These are phyloP conservation scores for Chironomus tepperi DNA, from an alignment of 1,140 invertebrate genomes.

Conservation along the genomic window DNA sequence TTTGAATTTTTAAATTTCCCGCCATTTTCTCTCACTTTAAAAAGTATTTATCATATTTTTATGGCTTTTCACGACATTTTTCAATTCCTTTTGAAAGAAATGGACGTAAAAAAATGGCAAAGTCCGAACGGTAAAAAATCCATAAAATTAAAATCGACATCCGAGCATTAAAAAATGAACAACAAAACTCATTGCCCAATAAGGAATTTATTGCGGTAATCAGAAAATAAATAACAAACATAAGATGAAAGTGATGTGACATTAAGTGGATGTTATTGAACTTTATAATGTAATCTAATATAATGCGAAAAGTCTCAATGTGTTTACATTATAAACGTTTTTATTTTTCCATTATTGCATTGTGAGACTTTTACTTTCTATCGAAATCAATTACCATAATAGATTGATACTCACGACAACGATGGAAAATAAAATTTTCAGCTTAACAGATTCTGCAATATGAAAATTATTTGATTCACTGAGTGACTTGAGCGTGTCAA, in stretches of 20 bases:
- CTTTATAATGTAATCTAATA: slow-evolving; percentile 29
- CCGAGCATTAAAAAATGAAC: no score
- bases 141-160: no score
- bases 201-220: background rate
- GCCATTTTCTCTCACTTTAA: no score
- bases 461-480: slow-evolving; percentile 65
- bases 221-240: slow-evolving; percentile 1
- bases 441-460: slow-evolving; percentile 77
- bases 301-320: slow-evolving; percentile 28
- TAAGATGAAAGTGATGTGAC: background rate
- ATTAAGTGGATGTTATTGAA: slow-evolving; percentile 31
- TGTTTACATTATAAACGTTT: slow-evolving; percentile 30
- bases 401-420: slow-evolving; percentile 69
- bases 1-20: no score
- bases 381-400: slow-evolving; percentile 26
- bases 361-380: slow-evolving; percentile 28
- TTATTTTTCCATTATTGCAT: slow-evolving; percentile 32
- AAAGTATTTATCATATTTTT: no score
- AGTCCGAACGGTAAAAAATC: no score
- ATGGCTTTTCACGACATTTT: no score
- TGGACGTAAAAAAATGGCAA: no score
- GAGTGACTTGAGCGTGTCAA: slow-evolving; percentile 75
- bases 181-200: slow-evolving; percentile 25
- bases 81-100: no score
- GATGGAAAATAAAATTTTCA: slow-evolving; percentile 89